Base-by-base conservation (phyloP, 2,797 vertebrate genomes). In the Manis javanica region DNA sequence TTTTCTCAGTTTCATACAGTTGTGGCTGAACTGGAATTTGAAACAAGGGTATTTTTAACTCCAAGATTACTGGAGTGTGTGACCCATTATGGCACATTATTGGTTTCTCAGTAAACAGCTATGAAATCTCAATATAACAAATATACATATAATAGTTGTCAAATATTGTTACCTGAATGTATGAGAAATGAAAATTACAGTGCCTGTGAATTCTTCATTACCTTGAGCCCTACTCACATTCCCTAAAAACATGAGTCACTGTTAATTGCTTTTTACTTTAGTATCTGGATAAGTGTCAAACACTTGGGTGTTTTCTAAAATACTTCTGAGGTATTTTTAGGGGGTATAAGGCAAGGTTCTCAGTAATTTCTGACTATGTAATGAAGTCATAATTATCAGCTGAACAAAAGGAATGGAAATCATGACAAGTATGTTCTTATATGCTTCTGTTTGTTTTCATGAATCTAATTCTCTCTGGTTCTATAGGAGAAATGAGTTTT, bases 161-260 rank as follows among this genome's bases (percentile, higher is more conserved):
- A 95, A 77, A 71, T 69, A 69, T 10, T 89, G 3, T 68, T 85
- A 59, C 68, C 16, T 55, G 34, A 49, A 29, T 63, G 23, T 59
- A 57, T 96, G n/a, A 86, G 84, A 89, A 90, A 34, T 69, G 90
- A 31, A 82, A 59, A 46, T 46, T 46, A 63, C n/a, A 77, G 49
- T 89, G 26, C 29, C 42, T 53, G 23, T 19, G 57, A 39, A 51
- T 91, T 84, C 57, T 71, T 84, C 18, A 55, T 75, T 82, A 57
- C 49, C 37, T 75, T 71, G 26, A 93, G 49, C 6, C 24, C 23
- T 34, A 93, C 24, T 69, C 34, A 24, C 1, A 84, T 53, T 89
- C 46, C 26, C n/a, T 72, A n/a, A 29, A 74, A 83, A 86, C 42
- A 34, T 18, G 19, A 46, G 6, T n/a, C 13, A 39, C 26, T 87